Percentiles rank a stretch among this genome's conserved stretches.
Evolutionary conservation across 2,797 vertebrate species (phyloP).

Genomic region (Megaceryle alcyon): DNA sequence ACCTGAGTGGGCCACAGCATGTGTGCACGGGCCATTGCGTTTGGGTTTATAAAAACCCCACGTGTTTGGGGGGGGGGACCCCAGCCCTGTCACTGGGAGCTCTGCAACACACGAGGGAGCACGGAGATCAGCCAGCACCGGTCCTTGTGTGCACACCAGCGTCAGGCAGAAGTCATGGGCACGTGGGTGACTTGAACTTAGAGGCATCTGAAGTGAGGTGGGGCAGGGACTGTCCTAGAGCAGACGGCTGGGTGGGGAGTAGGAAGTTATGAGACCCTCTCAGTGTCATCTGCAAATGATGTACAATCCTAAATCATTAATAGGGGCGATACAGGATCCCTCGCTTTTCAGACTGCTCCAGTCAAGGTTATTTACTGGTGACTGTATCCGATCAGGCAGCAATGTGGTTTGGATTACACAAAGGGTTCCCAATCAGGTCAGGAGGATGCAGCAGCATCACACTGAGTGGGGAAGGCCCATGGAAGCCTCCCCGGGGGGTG

Average conservation of each 20-base stretch:
- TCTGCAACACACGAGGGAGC: accelerated
- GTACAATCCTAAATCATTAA: background rate
- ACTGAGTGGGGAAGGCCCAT: accelerated
- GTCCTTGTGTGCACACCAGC: background rate
- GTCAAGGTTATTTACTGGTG: slow-evolving; percentile 27
- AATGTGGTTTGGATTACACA: slow-evolving; percentile 21
- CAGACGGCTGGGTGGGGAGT: background rate
- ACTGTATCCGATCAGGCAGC: background rate
- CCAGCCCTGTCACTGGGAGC: background rate
- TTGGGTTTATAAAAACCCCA: background rate
- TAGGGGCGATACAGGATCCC: background rate
- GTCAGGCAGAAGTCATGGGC: background rate
- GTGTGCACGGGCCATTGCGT: background rate
- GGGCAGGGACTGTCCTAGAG: background rate
- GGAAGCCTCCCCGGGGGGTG: accelerated
- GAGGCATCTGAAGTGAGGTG: background rate
- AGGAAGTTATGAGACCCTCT: background rate
- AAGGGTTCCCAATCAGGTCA: slow-evolving; percentile 3
- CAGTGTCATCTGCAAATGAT: background rate
- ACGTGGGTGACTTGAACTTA: background rate
- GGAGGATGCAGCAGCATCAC: background rate
- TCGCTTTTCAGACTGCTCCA: background rate
- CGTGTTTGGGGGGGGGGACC: background rate
- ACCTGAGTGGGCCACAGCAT: background rate
- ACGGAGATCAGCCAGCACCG: accelerated